Evolutionary conservation across 2,113 vertebrate genomes (phyloP), one percentile per base, ranked within the genome.

Genomic region (Martes martes): DNA sequence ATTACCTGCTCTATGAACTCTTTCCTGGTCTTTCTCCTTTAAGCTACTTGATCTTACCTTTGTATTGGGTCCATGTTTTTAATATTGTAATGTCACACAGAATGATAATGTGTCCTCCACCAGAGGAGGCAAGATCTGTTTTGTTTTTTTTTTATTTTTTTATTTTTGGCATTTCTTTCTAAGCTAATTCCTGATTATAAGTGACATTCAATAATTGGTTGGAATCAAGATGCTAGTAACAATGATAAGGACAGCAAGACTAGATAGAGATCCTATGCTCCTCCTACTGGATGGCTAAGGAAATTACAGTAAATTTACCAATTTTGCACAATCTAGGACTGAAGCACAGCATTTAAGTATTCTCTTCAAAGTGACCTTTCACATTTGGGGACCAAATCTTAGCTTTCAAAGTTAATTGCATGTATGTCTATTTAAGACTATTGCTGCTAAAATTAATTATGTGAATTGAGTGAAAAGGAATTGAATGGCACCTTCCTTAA

Each of bases 371-470:
- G 31, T 88, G 63, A 85, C 31, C 63, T 93, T 92, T 91, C 18
- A 90, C 39, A 92, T 63, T 89, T 86, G 9, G 2, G 6, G n/a
- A 18, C 28, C 69, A 94, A 73, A 45, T 79, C 5, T 67, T 92
- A 87, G 26, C 45, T 92, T 87, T 28, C 73, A 71, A 95, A 61
- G 36, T 36, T 95, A 92, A 78, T 85, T 95, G 23, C 6, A 21
- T 69, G 45, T 63, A 13, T 79, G 16, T 73, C 28, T 67, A 7
- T 80, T 96, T 63, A 83, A 92, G 7, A 87, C 15, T 74, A 45
- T 67, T 33, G 50, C 9, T 91, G 45, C 19, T 93, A 95, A 97
- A 94, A 83, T 95, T 78, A 94, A 82, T 31, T 91, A 31, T 87
- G 23, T 83, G 11, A 57, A 69, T 52, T 84, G 21, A 96, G 76